Base-by-base conservation (phyloP, 2,888 invertebrate species). In the Ceriagrion tenellum region DNA sequence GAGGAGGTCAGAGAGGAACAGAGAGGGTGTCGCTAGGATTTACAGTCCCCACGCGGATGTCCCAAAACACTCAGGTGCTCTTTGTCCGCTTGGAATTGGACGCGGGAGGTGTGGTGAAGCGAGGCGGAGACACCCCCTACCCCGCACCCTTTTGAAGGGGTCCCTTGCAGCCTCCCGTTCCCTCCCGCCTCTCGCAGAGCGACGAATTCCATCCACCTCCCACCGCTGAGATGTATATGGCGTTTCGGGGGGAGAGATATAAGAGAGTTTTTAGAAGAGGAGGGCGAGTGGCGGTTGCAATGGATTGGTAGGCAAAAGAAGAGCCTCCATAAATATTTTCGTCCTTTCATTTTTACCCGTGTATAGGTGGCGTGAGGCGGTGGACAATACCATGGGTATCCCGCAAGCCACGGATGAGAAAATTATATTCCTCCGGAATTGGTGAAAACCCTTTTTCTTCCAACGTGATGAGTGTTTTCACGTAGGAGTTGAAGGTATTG, bases 11-110 rank as follows among this genome's bases (percentile, higher is more conserved):
- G 47, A 55, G 55, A 40, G 35, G 16, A 26, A 20, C 2, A 55
- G 55, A 55, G n/a, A 89, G 89, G 55, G 89, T 55, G 81, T 81
- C 81, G 13, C 81, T 16, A 81, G 81, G 81, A 81, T 81, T 81
- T 81, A 81, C 81, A 81, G 81, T 35, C 81, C 30, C n/a, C 81
- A 1, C 35, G 81, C 35, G 81, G 81, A 81, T 35, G 81, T 81
- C 81, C 81, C 81, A 81, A 30, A 81, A 81, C 81, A 81, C 81
- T 81, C 81, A 81, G 81, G 35, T 81, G 81, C 35, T 81, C 81
- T 81, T 81, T 81, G 81, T 81, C 81, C 81, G 55, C 55, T n/a
- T 55, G 26, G 89, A 55, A 89, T 47, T 89, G 89, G 89, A 89
- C 47, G 55, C 55, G 55, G n/a, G 89, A 55, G 55, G 16, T 6